phyloP scores from a whole-genome alignment of 2,888 invertebrate species.

The Cosmia trapezina region DNA sequence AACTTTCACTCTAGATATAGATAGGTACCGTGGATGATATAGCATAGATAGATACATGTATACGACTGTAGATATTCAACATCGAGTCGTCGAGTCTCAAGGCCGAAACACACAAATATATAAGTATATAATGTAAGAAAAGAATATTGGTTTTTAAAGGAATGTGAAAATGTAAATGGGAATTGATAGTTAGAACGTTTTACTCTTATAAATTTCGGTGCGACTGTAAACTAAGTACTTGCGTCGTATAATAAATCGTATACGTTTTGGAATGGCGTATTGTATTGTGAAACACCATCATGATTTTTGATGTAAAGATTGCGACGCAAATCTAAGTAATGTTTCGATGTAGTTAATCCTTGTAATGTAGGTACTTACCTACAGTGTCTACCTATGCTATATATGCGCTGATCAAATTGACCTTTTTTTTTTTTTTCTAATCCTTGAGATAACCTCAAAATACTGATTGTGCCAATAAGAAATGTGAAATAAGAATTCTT shows the following conservation, averaged over 20 bases:
- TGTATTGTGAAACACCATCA: constrained; percentile 74
- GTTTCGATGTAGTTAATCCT: constrained; percentile 57
- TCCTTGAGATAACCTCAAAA: constrained; percentile 85
- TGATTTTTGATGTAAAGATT: constrained; percentile 70
- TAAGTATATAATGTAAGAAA: constrained; percentile 80
- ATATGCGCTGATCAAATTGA: constrained; percentile 44
- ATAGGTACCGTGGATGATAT: constrained; percentile 85
- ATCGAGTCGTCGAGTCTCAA: constrained; percentile 88
- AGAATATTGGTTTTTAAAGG: constrained; percentile 79
- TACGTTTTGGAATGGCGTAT: constrained; percentile 75
- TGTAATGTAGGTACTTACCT: constrained; percentile 16
- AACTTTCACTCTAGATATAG: constrained; percentile 90
- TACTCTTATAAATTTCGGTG: constrained; percentile 66
- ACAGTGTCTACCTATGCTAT: constrained; percentile 47
- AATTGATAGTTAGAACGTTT: constrained; percentile 60
- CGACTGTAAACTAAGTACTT: constrained; percentile 68
- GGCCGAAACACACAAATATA: constrained; percentile 89
- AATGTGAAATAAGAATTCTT: constrained; percentile 54
- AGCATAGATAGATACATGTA: constrained; percentile 81
- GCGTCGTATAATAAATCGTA: constrained; percentile 55
- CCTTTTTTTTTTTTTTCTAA: constrained; percentile 56
- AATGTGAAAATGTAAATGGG: constrained; percentile 76
- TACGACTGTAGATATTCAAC: constrained; percentile 87
- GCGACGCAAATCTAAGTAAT: constrained; percentile 75
- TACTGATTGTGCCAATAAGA: constrained; percentile 45